Evolutionary conservation across 2,888 invertebrate genomes (phyloP).

Genomic region (Himalopsyche tibetana): DNA sequence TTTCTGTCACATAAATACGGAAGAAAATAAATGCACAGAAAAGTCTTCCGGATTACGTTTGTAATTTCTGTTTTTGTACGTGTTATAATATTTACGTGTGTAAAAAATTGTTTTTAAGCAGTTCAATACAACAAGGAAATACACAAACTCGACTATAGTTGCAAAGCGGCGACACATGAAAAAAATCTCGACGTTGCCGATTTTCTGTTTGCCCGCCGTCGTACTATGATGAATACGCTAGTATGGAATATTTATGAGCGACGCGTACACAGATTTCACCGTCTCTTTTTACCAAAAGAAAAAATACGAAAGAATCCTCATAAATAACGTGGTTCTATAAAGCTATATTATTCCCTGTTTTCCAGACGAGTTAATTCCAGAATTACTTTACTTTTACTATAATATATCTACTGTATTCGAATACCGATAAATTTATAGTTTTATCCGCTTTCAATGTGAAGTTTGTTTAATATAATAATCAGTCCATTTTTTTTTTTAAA

Average conservation of each 20-base stretch:
- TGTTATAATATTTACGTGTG: no score
- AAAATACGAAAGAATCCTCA: not conserved
- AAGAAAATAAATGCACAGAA: no score
- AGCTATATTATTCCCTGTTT: not conserved
- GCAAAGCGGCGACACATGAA: not conserved
- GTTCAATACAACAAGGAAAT: not conserved
- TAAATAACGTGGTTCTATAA: not conserved
- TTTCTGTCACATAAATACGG: no score
- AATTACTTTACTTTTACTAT: not conserved
- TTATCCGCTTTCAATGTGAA: no score
- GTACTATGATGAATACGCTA: slow-evolving; percentile 28
- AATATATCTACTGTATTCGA: no score
- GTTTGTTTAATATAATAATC: no score
- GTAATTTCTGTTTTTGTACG: no score
- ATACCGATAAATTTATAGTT: no score
- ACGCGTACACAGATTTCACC: slow-evolving; percentile 1
- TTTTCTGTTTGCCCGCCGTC: not conserved
- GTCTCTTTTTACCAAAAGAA: not conserved
- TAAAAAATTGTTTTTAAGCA: not conserved
- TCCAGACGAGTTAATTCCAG: not conserved
- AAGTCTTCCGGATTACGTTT: no score
- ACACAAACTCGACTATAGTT: not conserved
- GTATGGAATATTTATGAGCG: slow-evolving; percentile 29
- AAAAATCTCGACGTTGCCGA: not conserved
- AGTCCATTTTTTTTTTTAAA: no score